phyloP scores from a whole-genome alignment of 2,797 vertebrate species.

The Poeciliopsis infans region DNA sequence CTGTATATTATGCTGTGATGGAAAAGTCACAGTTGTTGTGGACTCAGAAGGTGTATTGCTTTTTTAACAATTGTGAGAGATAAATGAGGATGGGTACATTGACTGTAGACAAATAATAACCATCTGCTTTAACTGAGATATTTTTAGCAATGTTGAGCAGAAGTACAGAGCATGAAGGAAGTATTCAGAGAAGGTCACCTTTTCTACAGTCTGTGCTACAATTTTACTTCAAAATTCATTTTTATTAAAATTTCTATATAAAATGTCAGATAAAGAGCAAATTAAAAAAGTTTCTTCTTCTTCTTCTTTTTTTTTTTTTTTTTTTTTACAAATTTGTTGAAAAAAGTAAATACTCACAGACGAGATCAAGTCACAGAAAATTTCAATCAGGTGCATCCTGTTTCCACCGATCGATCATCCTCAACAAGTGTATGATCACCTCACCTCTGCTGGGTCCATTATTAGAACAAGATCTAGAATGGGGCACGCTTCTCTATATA shows the following conservation, averaged over 20 bases:
- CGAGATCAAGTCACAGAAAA: neutral
- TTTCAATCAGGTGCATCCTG: neutral
- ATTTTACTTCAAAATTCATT: neutral
- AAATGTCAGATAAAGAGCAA: neutral
- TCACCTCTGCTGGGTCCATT: neutral
- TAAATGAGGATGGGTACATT: constrained; percentile 34
- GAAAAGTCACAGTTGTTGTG: constrained; percentile 18
- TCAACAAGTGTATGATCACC: neutral
- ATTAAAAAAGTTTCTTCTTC: neutral
- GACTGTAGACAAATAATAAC: constrained; percentile 25
- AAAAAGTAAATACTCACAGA: neutral
- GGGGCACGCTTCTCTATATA: neutral
- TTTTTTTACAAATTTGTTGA: neutral
- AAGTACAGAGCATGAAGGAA: neutral
- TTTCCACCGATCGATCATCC: neutral
- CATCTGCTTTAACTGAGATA: constrained; percentile 18
- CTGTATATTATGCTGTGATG: neutral
- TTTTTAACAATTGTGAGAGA: constrained; percentile 17
- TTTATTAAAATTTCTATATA: neutral
- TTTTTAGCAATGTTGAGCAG: constrained; percentile 12
- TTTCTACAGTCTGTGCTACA: neutral
- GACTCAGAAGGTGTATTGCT: constrained; percentile 16
- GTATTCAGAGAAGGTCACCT: neutral
- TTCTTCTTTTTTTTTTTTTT: neutral
- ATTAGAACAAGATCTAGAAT: neutral